phyloP scores from a whole-genome alignment of 2,797 vertebrate species.

The Sebastes vulpes region DNA sequence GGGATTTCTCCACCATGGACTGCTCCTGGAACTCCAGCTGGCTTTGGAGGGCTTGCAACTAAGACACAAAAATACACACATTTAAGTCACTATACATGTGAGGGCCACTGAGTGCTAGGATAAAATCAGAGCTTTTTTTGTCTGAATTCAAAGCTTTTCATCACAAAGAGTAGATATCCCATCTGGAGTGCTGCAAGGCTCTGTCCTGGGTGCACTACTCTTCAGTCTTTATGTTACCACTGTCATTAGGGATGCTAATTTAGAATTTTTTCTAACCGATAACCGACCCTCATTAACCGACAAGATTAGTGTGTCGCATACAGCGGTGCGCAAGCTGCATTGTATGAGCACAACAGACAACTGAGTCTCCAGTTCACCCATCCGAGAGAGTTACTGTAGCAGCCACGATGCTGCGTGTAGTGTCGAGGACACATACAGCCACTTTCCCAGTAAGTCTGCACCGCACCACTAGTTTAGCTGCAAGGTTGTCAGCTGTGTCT shows the following conservation, averaged over 20 bases:
- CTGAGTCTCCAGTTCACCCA: no score
- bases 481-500: no score
- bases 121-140: background rate
- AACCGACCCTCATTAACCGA: no score
- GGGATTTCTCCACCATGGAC: constrained; percentile 98
- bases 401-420: no score
- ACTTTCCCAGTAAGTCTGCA: no score
- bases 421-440: no score
- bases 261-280: no score
- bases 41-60: constrained; percentile 96
- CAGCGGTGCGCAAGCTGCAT: no score
- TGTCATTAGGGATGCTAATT: background rate
- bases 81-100: background rate
- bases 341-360: no score
- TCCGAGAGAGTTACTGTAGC: no score
- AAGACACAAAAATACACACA: constrained; percentile 22
- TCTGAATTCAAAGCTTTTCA: background rate
- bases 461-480: no score
- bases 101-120: background rate
- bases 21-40: constrained; percentile 97
- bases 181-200: background rate
- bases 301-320: no score
- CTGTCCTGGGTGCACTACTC: background rate
- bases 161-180: background rate
- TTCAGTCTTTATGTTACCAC: background rate